Evolutionary conservation across 1,140 invertebrate genomes (phyloP), one percentile per base, ranked within the genome.

Genomic region (Drosophila baimaii): DNA sequence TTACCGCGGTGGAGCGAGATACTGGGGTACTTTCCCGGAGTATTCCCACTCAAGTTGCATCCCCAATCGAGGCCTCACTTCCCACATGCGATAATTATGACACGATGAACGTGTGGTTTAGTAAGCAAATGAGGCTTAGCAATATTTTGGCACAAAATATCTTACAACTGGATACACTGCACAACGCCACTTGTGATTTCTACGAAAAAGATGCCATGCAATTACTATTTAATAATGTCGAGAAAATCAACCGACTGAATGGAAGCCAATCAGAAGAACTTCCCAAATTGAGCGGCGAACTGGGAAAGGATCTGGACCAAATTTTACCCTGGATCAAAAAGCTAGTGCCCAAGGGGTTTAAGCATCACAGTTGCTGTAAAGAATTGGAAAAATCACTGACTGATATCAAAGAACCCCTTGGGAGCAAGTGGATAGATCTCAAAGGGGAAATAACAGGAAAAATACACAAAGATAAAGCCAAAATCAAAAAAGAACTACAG

Each of bases 61-160:
- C 54, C 8, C 17, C 29, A 33, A 15, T 21, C 12, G 9, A 8
- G 49, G 29, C 15, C 3, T 19, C 5, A 19, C 6, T 2, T 8
- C 3, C 49, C 2, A 21, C 39, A 0, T 82, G 80, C 31, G 9
- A 55, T 5, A 56, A 39, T 10, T 35, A 49, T 10, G 25, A 52
- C 0, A 51, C 46, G n/a, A 52, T 85, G 21, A 19, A 52, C 2
- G 8, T 15, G 12, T 84, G 81, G 81, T 56, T 85, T 13, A 73
- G 52, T 7, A 47, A 63, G 15, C 77, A 81, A 12, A 8, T 52
- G 9, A 52, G 3, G 12, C 49, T 52, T 9, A 52, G 49, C 12
- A 8, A 52, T 52, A 13, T 52, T 13, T 0, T 52, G 17, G 17
- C 4, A 15, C 6, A 33, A 33, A 19, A 33, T 31, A 21, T 5